Evolutionary conservation across 1,140 invertebrate species (phyloP), one percentile per base, ranked within the genome.

Genomic region (Armadillidium nasatum): DNA sequence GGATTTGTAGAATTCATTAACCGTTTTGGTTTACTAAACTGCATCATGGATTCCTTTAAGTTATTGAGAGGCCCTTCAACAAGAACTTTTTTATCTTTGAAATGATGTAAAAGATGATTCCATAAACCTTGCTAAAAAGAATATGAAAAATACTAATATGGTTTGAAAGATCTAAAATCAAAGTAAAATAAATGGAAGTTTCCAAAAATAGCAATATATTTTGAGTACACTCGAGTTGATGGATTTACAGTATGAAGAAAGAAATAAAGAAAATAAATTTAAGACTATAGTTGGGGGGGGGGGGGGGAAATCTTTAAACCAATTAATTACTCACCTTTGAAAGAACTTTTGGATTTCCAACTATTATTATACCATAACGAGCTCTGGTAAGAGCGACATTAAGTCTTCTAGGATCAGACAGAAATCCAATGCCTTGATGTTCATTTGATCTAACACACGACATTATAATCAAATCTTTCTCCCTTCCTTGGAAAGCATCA

Each of bases 381-480:
- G 98, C 95, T 78, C 98, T 89, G 0, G 98, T 99, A 0, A 99
- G 85, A 0, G 98, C 98, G 0, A 99, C 98, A 86, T 99, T 99
- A 0, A 99, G 87, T 77, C 98, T 91, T 7, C 98, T 87, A 0
- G 98, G 97, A 85, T 99, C 98, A 83, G 97, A 99, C 0, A 99
- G 86, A 83, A 99, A 99, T 13, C 92, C 92, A 84, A 87, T 99
- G 87, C 87, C 98, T 91, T 87, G 95, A 89, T 89, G 95, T 89
- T 89, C 98, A 90, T 90, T 99, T 86, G 88, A 98, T 88, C 84
- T 91, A 87, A 88, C 98, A 88, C 83, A 99, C 0, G 89, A 90
- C 0, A 98, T 94, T 89, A 99, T 98, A 33, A 99, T 98, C 68
- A 99, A 94, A 83, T 99, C 98, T 83, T 99, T 99, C 83, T 99